A percentile compares a stretch with the other conserved stretches of the same genome.
Conservation (phyloP, 2,797 vertebrate genomes). For the Silurus aristotelis region DNA sequence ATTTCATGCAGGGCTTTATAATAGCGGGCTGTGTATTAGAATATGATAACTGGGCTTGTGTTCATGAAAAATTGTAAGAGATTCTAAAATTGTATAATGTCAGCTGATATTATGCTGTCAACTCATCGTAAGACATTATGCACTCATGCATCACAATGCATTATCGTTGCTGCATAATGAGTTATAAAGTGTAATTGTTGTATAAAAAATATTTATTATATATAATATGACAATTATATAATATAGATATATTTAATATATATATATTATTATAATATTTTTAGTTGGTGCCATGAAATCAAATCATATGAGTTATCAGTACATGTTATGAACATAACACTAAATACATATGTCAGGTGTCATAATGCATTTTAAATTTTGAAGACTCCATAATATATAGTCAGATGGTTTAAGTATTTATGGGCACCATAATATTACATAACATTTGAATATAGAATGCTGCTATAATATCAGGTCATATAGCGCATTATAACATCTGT, state of each 20-base stretch:
- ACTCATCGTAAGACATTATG: neutral
- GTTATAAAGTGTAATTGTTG: neutral
- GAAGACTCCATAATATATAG: neutral
- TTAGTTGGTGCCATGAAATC: too few relatives aligned
- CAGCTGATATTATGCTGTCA: too few relatives aligned
- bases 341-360: neutral
- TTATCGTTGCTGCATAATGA: neutral
- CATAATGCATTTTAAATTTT: neutral
- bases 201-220: too few relatives aligned
- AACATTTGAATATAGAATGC: neutral
- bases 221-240: too few relatives aligned
- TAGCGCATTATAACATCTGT: neutral
- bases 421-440: neutral
- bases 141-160: neutral
- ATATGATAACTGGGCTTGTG: neutral
- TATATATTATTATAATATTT: too few relatives aligned
- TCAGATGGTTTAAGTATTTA: neutral
- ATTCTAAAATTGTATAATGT: too few relatives aligned
- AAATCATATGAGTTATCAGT: too few relatives aligned
- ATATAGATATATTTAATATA: too few relatives aligned
- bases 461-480: neutral
- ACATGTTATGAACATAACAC: neutral
- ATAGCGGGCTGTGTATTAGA: neutral
- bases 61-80: too few relatives aligned
- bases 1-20: neutral